Percentiles rank a stretch among this genome's conserved stretches.
phyloP scores from a whole-genome alignment of 2,797 vertebrate genomes.

The Bradypodion pumilum region DNA sequence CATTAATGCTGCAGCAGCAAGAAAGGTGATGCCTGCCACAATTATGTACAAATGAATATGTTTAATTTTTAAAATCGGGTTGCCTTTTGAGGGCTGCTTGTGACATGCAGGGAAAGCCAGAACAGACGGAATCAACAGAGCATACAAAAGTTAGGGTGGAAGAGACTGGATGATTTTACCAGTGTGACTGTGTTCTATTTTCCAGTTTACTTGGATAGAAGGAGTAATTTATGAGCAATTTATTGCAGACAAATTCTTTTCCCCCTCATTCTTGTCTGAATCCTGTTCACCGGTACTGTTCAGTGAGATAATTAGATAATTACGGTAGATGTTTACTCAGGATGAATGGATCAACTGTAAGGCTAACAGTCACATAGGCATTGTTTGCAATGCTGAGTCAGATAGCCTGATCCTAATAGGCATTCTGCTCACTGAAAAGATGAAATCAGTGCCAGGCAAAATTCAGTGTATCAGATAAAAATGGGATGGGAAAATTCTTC shows the following conservation, averaged over 20 bases:
- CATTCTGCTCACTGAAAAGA: not conserved
- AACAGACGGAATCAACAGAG: not conserved
- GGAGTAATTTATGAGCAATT: slow-evolving; percentile 1
- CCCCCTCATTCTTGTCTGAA: not conserved
- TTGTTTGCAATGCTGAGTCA: not conserved
- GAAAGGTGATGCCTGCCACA: slow-evolving; percentile 57
- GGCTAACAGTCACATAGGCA: not conserved
- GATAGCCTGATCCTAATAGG: not conserved
- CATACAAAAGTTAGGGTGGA: not conserved
- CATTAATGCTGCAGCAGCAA: slow-evolving; percentile 45
- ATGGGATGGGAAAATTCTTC: not conserved
- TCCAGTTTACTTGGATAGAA: not conserved
- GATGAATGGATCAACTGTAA: not conserved
- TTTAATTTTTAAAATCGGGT: slow-evolving; percentile 62
- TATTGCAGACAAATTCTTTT: not conserved
- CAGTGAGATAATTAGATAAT: not conserved
- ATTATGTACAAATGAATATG: slow-evolving; percentile 57
- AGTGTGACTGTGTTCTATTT: not conserved
- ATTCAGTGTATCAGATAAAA: not conserved
- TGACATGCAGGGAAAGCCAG: slow-evolving; percentile 13
- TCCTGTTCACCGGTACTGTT: not conserved
- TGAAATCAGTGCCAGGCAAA: not conserved
- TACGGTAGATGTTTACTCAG: slow-evolving; percentile 13
- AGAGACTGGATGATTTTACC: not conserved
- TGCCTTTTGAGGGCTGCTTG: slow-evolving; percentile 46